These are phyloP conservation scores for Melanotus villosus DNA, from an alignment of 2,888 invertebrate genomes.

Conservation along the genomic window DNA sequence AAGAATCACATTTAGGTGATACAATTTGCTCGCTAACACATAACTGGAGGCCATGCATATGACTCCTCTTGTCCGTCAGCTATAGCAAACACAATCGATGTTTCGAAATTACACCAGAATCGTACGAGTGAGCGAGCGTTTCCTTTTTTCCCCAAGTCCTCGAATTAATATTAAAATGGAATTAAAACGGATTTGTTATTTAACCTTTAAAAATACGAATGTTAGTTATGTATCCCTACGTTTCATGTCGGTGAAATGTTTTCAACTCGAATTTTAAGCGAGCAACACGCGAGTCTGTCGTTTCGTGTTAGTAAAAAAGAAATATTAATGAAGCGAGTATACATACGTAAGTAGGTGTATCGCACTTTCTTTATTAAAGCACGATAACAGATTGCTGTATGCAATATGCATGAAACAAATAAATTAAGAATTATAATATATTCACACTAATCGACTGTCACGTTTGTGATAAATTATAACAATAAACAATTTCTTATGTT, in stretches of 20 bases:
- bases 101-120: too few species aligned
- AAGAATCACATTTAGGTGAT: conserved; percentile 62
- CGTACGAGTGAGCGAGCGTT: too few species aligned
- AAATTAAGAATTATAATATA: conserved; percentile 60
- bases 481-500: conserved; percentile 44
- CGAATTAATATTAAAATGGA: too few species aligned
- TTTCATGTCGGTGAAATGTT: conserved; percentile 7
- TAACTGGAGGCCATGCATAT: conserved; percentile 50
- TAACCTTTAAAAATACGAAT: background rate
- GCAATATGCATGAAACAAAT: conserved; percentile 59
- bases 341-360: conserved; percentile 32
- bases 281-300: conserved; percentile 42
- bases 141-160: too few species aligned
- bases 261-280: conserved; percentile 10
- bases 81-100: conserved; percentile 31
- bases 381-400: conserved; percentile 59
- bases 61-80: conserved; percentile 42
- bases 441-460: conserved; percentile 60
- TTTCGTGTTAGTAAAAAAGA: conserved; percentile 36
- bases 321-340: conserved; percentile 40
- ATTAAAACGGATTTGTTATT: too few species aligned
- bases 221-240: background rate
- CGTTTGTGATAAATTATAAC: conserved; percentile 56
- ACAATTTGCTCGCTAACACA: conserved; percentile 59
- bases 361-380: conserved; percentile 52